Percentiles rank a stretch among this genome's conserved stretches.
These are phyloP conservation scores for Oncorhynchus clarkii DNA, from an alignment of 2,113 vertebrate genomes.

Conservation along the genomic window DNA sequence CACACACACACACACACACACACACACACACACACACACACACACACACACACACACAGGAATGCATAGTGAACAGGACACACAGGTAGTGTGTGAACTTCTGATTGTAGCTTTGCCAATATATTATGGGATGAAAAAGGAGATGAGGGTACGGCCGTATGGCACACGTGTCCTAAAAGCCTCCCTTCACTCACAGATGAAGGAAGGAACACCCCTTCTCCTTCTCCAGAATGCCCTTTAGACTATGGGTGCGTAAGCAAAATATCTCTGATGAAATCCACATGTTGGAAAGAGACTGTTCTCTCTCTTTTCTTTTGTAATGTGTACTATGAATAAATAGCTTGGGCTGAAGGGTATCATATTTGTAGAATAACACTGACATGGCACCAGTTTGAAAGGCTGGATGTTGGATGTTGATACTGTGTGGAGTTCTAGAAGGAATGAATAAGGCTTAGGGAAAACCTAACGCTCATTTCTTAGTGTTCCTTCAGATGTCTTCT, in stretches of 20 bases:
- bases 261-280: conserved; percentile 34
- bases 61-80: conserved; percentile 14
- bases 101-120: conserved; percentile 58
- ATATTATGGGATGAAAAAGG: conserved; percentile 36
- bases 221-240: conserved; percentile 19
- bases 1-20: conserved; percentile 17
- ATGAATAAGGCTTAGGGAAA: neutral
- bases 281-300: conserved; percentile 50
- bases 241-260: neutral
- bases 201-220: neutral
- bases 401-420: conserved; percentile 13
- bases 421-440: neutral
- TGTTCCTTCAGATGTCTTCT: conserved; percentile 50
- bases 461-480: neutral
- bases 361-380: conserved; percentile 7
- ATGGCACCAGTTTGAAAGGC: conserved; percentile 3
- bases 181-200: neutral
- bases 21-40: neutral
- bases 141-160: conserved; percentile 12
- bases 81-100: conserved; percentile 44
- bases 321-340: conserved; percentile 31
- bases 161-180: conserved; percentile 47
- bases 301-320: conserved; percentile 29
- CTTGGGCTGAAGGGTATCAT: too few species aligned
- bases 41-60: neutral